Conservation (phyloP, 2,888 invertebrate genomes). For the Nowickia ferox region DNA sequence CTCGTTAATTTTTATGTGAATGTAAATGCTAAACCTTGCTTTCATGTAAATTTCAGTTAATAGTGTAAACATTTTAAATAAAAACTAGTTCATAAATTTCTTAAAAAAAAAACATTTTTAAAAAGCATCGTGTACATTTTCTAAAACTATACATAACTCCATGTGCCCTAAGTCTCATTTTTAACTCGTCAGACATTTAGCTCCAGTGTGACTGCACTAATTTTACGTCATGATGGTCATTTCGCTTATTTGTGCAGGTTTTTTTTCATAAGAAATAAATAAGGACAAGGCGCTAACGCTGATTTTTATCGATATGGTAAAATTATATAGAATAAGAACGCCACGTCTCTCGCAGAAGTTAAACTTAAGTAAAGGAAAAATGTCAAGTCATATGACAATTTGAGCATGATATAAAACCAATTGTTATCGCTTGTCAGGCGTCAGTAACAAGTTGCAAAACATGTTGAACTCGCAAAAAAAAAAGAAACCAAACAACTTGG, state of each 20-base stretch:
- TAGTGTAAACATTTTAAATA: too few species aligned
- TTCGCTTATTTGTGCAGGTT: conserved; percentile 22
- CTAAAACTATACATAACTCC: too few species aligned
- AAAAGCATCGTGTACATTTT: too few species aligned
- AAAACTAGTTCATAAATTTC: too few species aligned
- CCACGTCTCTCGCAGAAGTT: conserved; percentile 56
- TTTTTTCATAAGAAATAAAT: conserved; percentile 53
- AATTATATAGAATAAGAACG: conserved; percentile 64
- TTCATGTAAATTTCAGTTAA: too few species aligned
- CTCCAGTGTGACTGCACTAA: conserved; percentile 20
- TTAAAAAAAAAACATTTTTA: too few species aligned
- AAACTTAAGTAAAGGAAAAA: conserved; percentile 41
- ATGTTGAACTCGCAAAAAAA: conserved; percentile 60
- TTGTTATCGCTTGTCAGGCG: conserved; percentile 77
- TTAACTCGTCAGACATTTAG: too few species aligned
- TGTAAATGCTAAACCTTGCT: too few species aligned
- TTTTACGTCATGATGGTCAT: conserved; percentile 32
- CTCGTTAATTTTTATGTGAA: too few species aligned
- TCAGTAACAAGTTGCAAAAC: conserved; percentile 73
- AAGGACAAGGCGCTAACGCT: conserved; percentile 71
- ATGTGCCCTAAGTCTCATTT: too few species aligned
- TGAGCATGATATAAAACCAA: conserved; percentile 74
- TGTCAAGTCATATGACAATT: conserved; percentile 73
- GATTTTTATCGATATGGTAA: conserved; percentile 72
- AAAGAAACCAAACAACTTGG: conserved; percentile 16